Percentiles rank a stretch among this genome's conserved stretches.
Conservation (phyloP, 1,140 invertebrate genomes). For the Trachymyrmex cornetzi region DNA sequence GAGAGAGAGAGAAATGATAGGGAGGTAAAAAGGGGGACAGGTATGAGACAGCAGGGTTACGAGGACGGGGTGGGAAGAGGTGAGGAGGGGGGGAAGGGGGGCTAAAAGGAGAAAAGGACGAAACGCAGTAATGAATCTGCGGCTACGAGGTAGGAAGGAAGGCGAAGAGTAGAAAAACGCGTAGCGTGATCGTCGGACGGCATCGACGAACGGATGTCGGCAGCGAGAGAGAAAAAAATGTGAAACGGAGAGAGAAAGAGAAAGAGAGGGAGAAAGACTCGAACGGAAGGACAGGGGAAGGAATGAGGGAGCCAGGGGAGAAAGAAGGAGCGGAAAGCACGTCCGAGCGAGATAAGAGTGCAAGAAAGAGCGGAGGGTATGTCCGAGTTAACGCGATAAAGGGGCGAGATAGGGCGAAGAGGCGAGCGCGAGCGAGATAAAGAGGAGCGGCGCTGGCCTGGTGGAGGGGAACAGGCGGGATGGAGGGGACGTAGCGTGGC, state of each 20-base stretch:
- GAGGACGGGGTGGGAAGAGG: slow-evolving; percentile 10
- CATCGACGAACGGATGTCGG: slow-evolving; percentile 40
- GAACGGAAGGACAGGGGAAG: slow-evolving; percentile 26
- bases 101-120: slow-evolving; percentile 52
- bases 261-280: slow-evolving; percentile 42
- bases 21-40: slow-evolving; percentile 34
- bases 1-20: slow-evolving; percentile 26
- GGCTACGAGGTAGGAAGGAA: slow-evolving; percentile 33
- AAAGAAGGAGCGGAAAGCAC: slow-evolving; percentile 24
- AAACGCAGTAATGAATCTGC: slow-evolving; percentile 37
- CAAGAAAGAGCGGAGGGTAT: slow-evolving; percentile 39
- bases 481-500: slow-evolving; percentile 28
- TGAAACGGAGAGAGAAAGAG: slow-evolving; percentile 18
- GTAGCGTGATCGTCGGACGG: slow-evolving; percentile 8
- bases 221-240: slow-evolving; percentile 16
- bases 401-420: slow-evolving; percentile 57
- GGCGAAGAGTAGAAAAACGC: slow-evolving; percentile 38
- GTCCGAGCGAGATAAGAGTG: slow-evolving; percentile 37
- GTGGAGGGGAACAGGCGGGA: background rate
- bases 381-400: slow-evolving; percentile 12
- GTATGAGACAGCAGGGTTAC: slow-evolving; percentile 26
- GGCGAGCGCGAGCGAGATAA: slow-evolving; percentile 66
- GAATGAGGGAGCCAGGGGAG: slow-evolving; percentile 33
- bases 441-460: slow-evolving; percentile 29
- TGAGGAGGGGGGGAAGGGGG: background rate